Evolutionary conservation across 1,140 invertebrate species (phyloP), one percentile per base, ranked within the genome.

Genomic region (Papilio aristodemus): DNA sequence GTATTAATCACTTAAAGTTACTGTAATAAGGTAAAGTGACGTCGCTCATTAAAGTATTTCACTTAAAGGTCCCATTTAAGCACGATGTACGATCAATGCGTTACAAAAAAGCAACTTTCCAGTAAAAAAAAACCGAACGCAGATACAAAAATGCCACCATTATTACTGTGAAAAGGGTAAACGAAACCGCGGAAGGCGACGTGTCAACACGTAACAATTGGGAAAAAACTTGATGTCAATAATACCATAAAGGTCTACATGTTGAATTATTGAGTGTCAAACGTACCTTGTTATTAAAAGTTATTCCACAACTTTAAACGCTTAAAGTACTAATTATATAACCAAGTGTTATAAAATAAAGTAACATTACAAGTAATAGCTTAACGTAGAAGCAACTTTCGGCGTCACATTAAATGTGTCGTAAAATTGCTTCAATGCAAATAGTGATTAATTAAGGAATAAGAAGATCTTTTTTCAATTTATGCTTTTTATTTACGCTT

Each of bases 91-190:
- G 27, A 32, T 32, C 27, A 9, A 2, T 46, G 7, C 1, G 1
- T 22, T 11, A 4, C 19, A 17, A 46, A 8, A 17, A 50, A 11
- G 27, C 27, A 32, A 32, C 27, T 32, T 50, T 50, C 14, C 60
- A 43, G 39, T 25, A 36, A 62, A 57, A 46, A 54, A 70, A 69
- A 8, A 19, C 27, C 68, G 46, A 66, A 46, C 10, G 67, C 67
- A 22, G 37, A 72, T 72, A 70, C 70, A 63, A 72, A 43, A 75
- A 74, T 76, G 74, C 72, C 76, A 76, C 71, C 70, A 69, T 72
- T 68, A 68, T 74, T 76, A 74, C 32, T 38, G 62, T 72, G 74
- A 74, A 78, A 76, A 78, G 76, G 76, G 76, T 76, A 76, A 66
- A 71, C 38, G 73, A 67, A 66, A 68, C 62, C 63, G 41, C 36